phyloP scores from a whole-genome alignment of 2,888 invertebrate genomes.

The Tromatobia lineatoria region DNA sequence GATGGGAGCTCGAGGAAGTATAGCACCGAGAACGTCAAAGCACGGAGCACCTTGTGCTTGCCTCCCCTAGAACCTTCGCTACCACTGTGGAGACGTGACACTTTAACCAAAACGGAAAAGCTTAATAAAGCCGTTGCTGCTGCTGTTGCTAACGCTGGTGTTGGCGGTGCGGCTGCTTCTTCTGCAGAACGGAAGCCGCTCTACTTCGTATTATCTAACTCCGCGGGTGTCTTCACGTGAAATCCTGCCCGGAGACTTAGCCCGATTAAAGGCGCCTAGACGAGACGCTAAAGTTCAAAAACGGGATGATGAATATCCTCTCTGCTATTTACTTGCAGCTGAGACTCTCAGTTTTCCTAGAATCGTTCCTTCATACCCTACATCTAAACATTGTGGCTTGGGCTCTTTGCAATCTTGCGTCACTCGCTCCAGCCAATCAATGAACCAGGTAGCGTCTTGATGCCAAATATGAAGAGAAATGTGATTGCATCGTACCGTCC shows the following conservation, averaged over 20 bases:
- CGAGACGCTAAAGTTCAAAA: neutral
- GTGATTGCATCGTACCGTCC: no score
- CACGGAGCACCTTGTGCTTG: slow-evolving; percentile 11
- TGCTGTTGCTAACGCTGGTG: neutral
- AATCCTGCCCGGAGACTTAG: slow-evolving; percentile 40
- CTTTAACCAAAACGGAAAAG: slow-evolving; percentile 67
- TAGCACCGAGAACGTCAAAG: slow-evolving; percentile 10
- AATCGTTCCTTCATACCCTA: neutral
- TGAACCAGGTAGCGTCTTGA: no score
- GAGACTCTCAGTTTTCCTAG: neutral
- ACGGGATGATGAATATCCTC: neutral
- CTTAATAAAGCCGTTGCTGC: slow-evolving; percentile 58
- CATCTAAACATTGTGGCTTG: neutral
- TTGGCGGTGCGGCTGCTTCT: slow-evolving; percentile 17
- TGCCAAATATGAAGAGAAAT: no score
- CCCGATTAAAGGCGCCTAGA: slow-evolving; percentile 33
- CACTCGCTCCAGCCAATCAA: no score
- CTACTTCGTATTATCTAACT: slow-evolving; percentile 55
- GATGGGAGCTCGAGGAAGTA: slow-evolving; percentile 14
- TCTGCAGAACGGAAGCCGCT: slow-evolving; percentile 41
- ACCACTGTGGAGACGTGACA: slow-evolving; percentile 59
- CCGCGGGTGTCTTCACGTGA: slow-evolving; percentile 44
- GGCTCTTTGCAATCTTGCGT: no score
- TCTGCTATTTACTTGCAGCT: neutral
- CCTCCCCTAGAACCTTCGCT: slow-evolving; percentile 23